Evolutionary conservation across 2,888 invertebrate species (phyloP), one percentile per base, ranked within the genome.

Genomic region (Cosmopolites sordidus): DNA sequence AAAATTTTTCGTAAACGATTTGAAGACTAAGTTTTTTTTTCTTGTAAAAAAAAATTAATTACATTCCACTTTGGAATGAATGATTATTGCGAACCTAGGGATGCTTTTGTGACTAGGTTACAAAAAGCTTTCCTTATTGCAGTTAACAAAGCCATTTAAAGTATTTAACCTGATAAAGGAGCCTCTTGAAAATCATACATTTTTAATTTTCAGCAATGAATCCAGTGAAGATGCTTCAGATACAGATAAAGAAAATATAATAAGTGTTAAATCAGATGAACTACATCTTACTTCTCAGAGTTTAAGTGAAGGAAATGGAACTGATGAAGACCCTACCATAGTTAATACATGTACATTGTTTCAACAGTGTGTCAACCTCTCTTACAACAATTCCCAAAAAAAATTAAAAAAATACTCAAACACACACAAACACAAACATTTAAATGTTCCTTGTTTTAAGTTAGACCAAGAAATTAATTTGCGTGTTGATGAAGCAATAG

Each of bases 351-450:
- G n/a, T n/a, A n/a, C n/a, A 22, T 8, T 22, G 22, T 8, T 22
- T 12, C 33, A 33, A 33, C 11, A 33, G 33, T 5, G n/a, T 3
- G 4, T 11, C 33, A 33, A 33, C n/a, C 22, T 22, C 8, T 22
- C 22, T 22, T 5, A n/a, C 4, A 11, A 33, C 33, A 33, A 33
- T 6, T 12, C 11, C 11, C n/a, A 5, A 11, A 57, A 51, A 55
- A 46, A 52, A 49, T 29, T 53, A 40, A 59, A 57, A 55, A 61
- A 52, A 47, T 54, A 57, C 29, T 39, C 14, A 6, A 53, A 45
- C 29, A 57, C 37, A 16, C 53, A 46, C 15, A 57, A 50, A 43
- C 42, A 33, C 16, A 46, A 54, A 50, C 57, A 57, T 33, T 45
- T 42, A 16, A 43, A 49, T 27, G 57, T 57, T 11, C 53, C 57